Conservation (phyloP, 2,113 vertebrate species). For the Acrocephalus kingi region DNA sequence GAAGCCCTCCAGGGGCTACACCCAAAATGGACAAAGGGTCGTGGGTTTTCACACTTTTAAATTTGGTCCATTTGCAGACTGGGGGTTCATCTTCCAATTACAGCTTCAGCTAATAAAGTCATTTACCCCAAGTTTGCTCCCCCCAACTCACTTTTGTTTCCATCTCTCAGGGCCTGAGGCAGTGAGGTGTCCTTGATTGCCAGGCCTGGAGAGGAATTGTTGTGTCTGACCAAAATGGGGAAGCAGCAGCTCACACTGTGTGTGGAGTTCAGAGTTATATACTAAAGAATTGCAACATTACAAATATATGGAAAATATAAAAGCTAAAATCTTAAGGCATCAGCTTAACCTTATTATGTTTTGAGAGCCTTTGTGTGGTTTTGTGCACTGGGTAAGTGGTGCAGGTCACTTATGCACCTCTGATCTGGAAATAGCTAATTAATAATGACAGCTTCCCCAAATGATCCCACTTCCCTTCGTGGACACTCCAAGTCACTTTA, state of each 20-base stretch:
- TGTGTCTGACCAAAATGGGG: not conserved
- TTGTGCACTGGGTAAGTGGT: not conserved
- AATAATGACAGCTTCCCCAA: conserved; percentile 13
- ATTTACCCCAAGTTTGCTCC: not conserved
- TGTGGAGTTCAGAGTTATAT: not conserved
- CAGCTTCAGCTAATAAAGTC: not conserved
- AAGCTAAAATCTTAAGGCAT: not conserved
- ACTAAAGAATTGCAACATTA: not conserved
- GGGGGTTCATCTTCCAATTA: not conserved
- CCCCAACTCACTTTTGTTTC: not conserved
- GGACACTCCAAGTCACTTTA: not conserved
- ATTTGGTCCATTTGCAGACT: not conserved
- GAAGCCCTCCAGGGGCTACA: not conserved
- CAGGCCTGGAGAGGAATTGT: not conserved
- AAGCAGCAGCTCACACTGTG: not conserved
- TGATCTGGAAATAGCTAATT: conserved; percentile 51
- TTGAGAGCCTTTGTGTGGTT: not conserved
- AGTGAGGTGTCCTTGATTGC: not conserved
- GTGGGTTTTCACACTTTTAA: not conserved
- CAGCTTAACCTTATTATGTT: conserved; percentile 18
- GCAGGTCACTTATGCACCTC: conserved; percentile 32
- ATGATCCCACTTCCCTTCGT: conserved; percentile 16
- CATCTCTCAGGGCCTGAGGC: not conserved
- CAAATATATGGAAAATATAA: not conserved
- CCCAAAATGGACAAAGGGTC: not conserved